A percentile compares a stretch with the other conserved stretches of the same genome.
These are phyloP conservation scores for Pangasius krempfi DNA, from an alignment of 2,797 vertebrate species.

Conservation along the genomic window DNA sequence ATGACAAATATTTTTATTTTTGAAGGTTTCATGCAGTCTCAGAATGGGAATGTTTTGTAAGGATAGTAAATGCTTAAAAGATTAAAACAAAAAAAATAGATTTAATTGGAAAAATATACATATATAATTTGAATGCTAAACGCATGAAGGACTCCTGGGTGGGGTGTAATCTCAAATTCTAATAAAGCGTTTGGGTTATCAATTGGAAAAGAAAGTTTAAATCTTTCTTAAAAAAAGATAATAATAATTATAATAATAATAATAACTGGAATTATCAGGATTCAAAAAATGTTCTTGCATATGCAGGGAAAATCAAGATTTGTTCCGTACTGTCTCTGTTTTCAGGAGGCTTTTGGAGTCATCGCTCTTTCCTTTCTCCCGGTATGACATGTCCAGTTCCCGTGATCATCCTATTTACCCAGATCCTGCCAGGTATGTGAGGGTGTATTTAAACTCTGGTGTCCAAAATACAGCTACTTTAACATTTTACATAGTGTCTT, in stretches of 20 bases:
- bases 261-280: background rate
- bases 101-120: background rate
- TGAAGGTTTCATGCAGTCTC: background rate
- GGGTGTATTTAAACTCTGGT: background rate
- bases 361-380: conserved; percentile 92
- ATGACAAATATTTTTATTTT: background rate
- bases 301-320: background rate
- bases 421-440: conserved; percentile 91
- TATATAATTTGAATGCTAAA: background rate
- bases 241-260: no score
- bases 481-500: background rate
- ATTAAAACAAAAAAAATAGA: background rate
- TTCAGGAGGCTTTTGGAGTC: conserved; percentile 94
- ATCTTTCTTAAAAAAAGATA: background rate
- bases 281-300: background rate
- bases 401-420: conserved; percentile 98
- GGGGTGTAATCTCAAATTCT: background rate
- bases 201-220: no score
- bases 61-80: background rate
- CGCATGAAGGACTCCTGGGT: background rate
- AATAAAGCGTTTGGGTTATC: background rate
- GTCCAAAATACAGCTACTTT: background rate
- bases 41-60: background rate
- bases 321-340: conserved; percentile 37
- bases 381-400: conserved; percentile 95